Base-by-base conservation (phyloP, 2,113 vertebrate genomes). In the Sorex fumeus region DNA sequence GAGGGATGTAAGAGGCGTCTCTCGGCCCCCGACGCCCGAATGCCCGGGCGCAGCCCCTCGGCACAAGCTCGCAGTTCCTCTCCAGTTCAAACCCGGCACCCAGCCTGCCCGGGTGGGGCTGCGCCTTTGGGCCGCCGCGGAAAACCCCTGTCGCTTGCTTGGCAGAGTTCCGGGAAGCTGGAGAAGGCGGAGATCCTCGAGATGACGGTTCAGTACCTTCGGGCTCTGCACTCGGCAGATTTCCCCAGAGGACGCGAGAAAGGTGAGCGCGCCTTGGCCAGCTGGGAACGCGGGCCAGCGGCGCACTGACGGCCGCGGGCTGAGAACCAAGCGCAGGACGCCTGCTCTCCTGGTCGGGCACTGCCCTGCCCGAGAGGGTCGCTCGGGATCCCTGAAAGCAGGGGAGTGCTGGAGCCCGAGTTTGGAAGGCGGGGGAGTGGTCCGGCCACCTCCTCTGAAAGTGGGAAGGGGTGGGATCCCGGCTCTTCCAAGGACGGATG, bases 121-220 rank as follows among this genome's bases (percentile, higher is more conserved):
- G 70, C 3, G 30, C 16, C 28, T 0, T 30, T 0, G 34, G 72
- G 36, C 64, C 4, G 34, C 45, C 27, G 27, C 28, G 15, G 89
- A 34, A 32, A 60, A 19, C 23, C 47, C 53, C 27, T 57, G 81
- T 28, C 43, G 90, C 57, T 57, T 69, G 40, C 40, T 84, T 84
- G 50, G 77, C 96, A 99, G 99, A 99, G 98, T 94, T 99, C 99
- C 23, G 99, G 99, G 32, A 99, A 99, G 97, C 97, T 99, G 94
- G 99, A 99, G 96, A 99, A 99, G 67, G 99, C 99, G 8, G 99
- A 99, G 97, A 99, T 99, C 95, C 97, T 99, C 94, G 99, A 99
- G 96, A 99, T 99, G 99, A 99, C 99, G 0, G 99, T 99, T 30
- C 99, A 99, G 96, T 99, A 99, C 96, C 97, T 99, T 91, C 97